These are phyloP conservation scores for Dicyrtoma fusca DNA, from an alignment of 2,888 invertebrate genomes.

Conservation along the genomic window DNA sequence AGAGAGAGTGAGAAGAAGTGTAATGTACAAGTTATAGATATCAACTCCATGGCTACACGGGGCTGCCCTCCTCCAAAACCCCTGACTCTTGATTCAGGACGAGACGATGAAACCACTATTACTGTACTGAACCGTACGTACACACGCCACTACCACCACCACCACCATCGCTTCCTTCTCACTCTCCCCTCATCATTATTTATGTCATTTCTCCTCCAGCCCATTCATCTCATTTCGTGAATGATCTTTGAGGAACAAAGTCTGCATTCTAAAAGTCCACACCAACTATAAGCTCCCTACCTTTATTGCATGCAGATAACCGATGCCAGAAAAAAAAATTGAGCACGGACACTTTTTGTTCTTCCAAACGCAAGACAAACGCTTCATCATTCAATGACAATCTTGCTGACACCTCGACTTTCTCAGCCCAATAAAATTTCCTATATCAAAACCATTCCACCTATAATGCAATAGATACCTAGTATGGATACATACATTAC, in stretches of 20 bases:
- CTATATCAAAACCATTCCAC: too few relatives aligned
- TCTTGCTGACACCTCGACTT: slow-evolving; percentile 32
- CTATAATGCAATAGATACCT: too few relatives aligned
- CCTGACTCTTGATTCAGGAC: too few relatives aligned
- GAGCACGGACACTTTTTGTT: neutral
- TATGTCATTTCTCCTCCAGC: slow-evolving; percentile 39
- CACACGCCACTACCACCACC: neutral
- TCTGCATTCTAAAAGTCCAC: slow-evolving; percentile 36
- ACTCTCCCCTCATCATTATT: slow-evolving; percentile 44
- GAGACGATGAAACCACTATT: too few relatives aligned
- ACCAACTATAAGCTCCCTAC: slow-evolving; percentile 7
- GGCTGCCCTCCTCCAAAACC: too few relatives aligned
- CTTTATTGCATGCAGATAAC: slow-evolving; percentile 28
- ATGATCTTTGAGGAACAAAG: slow-evolving; percentile 39
- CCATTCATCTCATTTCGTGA: slow-evolving; percentile 38
- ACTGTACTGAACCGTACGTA: too few relatives aligned
- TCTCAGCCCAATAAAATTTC: slow-evolving; percentile 18
- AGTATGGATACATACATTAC: too few relatives aligned
- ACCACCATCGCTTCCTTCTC: slow-evolving; percentile 2
- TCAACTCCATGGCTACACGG: too few relatives aligned
- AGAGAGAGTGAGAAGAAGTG: too few relatives aligned
- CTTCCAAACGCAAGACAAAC: slow-evolving; percentile 20
- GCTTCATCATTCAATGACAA: slow-evolving; percentile 41
- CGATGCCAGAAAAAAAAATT: neutral
- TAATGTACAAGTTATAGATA: too few relatives aligned